A percentile compares a stretch with the other conserved stretches of the same genome.
phyloP scores from a whole-genome alignment of 2,797 vertebrate genomes.

The Podarcis siculus region DNA sequence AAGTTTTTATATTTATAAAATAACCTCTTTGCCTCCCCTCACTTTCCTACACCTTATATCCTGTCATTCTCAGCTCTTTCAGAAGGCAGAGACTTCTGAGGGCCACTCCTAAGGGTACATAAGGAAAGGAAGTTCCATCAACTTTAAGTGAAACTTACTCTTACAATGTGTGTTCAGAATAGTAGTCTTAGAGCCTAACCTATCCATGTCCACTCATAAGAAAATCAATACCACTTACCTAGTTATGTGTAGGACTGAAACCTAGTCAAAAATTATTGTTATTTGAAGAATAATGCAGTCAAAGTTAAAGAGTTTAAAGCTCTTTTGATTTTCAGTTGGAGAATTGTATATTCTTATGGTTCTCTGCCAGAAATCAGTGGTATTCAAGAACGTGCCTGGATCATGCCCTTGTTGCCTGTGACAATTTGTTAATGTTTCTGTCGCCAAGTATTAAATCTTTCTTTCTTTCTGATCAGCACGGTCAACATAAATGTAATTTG shows the following conservation, averaged over 20 bases:
- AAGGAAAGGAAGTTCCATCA: neutral
- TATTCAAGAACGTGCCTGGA: neutral
- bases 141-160: neutral
- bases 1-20: slow-evolving; percentile 14
- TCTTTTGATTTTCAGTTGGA: neutral
- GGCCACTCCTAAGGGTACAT: no score
- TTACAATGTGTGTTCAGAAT: neutral
- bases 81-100: neutral
- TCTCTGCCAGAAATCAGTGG: neutral
- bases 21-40: slow-evolving; percentile 27
- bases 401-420: neutral
- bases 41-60: slow-evolving; percentile 45
- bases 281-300: neutral
- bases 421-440: slow-evolving; percentile 53
- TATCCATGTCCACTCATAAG: neutral
- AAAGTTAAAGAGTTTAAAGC: neutral
- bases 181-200: neutral
- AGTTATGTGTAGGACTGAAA: neutral
- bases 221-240: neutral
- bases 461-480: slow-evolving; percentile 50
- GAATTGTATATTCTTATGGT: neutral
- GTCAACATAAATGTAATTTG: slow-evolving; percentile 56
- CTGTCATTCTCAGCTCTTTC: slow-evolving; percentile 48
- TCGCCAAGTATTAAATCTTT: slow-evolving; percentile 22
- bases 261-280: slow-evolving; percentile 44